Conservation (phyloP, 2,113 vertebrate genomes). For the Engraulis encrasicolus region DNA sequence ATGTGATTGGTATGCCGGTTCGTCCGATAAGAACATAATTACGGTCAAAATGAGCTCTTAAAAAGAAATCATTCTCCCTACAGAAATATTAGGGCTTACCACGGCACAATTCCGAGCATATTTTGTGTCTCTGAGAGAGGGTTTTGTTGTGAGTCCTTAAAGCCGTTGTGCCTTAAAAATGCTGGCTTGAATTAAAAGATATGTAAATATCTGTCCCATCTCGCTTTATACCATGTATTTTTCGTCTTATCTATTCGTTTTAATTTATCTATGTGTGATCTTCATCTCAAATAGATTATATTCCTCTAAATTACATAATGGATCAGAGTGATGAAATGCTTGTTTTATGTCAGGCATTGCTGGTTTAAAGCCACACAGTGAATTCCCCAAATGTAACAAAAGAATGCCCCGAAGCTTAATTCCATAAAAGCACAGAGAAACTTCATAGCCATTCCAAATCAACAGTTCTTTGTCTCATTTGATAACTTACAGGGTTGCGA, state of each 20-base stretch:
- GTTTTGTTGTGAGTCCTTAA: background rate
- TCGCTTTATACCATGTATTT: no score
- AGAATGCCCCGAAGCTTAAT: background rate
- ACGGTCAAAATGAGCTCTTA: slow-evolving; percentile 11
- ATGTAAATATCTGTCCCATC: background rate
- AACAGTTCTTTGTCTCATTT: background rate
- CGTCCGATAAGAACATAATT: slow-evolving; percentile 12
- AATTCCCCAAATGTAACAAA: background rate
- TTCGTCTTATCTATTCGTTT: no score
- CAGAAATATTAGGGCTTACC: background rate
- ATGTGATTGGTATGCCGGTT: slow-evolving; percentile 17
- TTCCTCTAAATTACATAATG: background rate
- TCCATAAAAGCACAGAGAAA: background rate
- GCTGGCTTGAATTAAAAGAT: background rate
- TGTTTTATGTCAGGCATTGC: background rate
- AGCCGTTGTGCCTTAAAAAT: background rate
- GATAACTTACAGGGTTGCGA: background rate
- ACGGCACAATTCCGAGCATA: background rate
- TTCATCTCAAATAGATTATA: background rate
- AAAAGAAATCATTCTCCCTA: background rate
- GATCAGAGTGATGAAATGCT: background rate
- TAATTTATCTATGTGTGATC: background rate
- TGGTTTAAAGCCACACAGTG: background rate
- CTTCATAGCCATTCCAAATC: background rate
- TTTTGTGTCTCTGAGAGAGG: background rate